Evolutionary conservation across 92 coral and sea anemone genomes (phyloP).

Genomic region (Parazoanthus atlanticus): DNA sequence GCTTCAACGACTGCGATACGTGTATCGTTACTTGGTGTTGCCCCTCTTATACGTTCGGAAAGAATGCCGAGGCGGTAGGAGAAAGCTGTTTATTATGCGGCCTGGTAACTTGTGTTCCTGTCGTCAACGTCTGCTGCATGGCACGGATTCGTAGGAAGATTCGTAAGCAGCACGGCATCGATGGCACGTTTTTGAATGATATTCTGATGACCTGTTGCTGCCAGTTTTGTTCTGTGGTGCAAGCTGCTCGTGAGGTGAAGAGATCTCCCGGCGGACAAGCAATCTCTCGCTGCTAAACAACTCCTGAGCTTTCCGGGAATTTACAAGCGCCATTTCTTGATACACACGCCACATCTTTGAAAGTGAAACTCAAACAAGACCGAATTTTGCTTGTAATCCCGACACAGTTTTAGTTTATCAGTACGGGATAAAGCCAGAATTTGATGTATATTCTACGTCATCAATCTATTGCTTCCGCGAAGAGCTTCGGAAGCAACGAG

Average conservation of each 20-base stretch:
- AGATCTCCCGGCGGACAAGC: conserved; percentile 75
- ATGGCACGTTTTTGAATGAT: conserved; percentile 77
- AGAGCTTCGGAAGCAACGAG: no score
- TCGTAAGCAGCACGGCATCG: conserved; percentile 90
- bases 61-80: conserved; percentile 99
- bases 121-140: conserved; percentile 75
- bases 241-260: conserved; percentile 91
- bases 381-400: background rate
- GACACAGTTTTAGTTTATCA: background rate
- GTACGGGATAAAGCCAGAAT: no score
- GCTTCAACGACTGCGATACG: conserved; percentile 87
- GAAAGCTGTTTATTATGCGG: conserved; percentile 91
- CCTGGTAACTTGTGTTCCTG: conserved; percentile 73
- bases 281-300: conserved; percentile 69
- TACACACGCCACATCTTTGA: conserved; percentile 4
- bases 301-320: background rate
- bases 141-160: conserved; percentile 90
- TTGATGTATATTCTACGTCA: no score
- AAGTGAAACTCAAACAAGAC: background rate
- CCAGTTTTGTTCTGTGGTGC: conserved; percentile 83
- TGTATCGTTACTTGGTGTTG: conserved; percentile 79
- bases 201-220: conserved; percentile 77
- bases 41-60: conserved; percentile 88
- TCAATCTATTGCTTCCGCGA: no score
- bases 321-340: background rate